Conservation (phyloP, 2,113 vertebrate genomes). For the Eurypyga helias region DNA sequence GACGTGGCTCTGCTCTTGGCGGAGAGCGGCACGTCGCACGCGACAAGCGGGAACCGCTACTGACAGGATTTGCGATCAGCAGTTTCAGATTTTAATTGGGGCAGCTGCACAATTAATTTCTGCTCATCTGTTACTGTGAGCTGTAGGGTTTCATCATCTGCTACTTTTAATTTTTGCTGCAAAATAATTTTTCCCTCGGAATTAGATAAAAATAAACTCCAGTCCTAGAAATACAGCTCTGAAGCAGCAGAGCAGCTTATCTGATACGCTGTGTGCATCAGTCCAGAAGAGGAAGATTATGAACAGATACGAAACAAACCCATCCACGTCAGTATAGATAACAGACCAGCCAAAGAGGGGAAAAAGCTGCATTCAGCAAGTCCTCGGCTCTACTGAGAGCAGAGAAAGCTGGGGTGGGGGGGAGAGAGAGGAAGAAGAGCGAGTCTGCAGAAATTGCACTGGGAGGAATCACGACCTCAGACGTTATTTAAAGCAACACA, state of each 20-base stretch:
- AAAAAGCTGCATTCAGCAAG: background rate
- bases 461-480: background rate
- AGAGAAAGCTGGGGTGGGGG: background rate
- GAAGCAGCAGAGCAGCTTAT: background rate
- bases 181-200: background rate
- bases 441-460: background rate
- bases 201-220: background rate
- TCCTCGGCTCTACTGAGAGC: background rate
- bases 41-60: background rate
- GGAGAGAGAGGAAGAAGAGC: background rate
- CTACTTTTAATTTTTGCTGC: background rate
- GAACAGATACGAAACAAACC: background rate
- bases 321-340: background rate
- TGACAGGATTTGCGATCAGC: background rate
- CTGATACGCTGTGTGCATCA: background rate
- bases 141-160: constrained; percentile 23
- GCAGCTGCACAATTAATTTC: background rate
- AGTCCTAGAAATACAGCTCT: background rate
- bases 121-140: background rate
- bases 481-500: background rate
- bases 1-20: background rate
- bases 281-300: background rate
- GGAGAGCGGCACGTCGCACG: background rate
- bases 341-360: background rate
- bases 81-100: background rate